Base-by-base conservation (phyloP, 2,888 invertebrate species). In the Nycteola revayana region DNA sequence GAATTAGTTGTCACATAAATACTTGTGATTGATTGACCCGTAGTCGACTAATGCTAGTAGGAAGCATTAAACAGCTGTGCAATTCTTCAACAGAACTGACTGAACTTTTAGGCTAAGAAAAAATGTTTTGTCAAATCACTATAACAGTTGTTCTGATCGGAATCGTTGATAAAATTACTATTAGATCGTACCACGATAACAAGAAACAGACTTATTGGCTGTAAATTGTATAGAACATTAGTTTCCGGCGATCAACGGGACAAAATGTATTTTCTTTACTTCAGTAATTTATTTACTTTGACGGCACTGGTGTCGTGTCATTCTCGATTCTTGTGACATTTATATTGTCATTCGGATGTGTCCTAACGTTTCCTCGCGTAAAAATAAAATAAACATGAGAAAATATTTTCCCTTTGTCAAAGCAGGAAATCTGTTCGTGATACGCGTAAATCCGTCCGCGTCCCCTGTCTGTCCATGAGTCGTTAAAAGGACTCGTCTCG, bases 11-110 rank as follows among this genome's bases (percentile, higher is more conserved):
- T 84, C 83, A 83, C 83, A 84, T 85, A 85, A 85, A 83, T 75
- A 77, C 69, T 47, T 60, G 76, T 85, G 86, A 87, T 87, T 83
- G 86, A 87, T 87, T 78, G 82, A 72, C 82, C 84, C 81, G 80
- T 82, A 85, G 75, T 68, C 76, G 54, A 71, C 79, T 79, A 78
- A 81, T 82, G 82, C 66, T 73, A 65, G 72, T 75, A 78, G 79
- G 80, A 81, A 82, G 74, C 75, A 67, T 81, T 85, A 82, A 85
- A 84, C 85, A 86, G 82, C 82, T 84, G 86, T 54, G 54, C 51
- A 28, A 43, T 56, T 53, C 58, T 55, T 40, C 41, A 37, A 38
- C 32, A 51, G 38, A 57, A 49, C 44, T 48, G 38, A 38, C 30
- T 42, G 42, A 48, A 51, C 31, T 54, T 41, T 42, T 42, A 28